Percentiles rank a stretch among this genome's conserved stretches.
Conservation (phyloP, 92 coral and sea anemone genomes). For the Epizoanthus scotinus region DNA sequence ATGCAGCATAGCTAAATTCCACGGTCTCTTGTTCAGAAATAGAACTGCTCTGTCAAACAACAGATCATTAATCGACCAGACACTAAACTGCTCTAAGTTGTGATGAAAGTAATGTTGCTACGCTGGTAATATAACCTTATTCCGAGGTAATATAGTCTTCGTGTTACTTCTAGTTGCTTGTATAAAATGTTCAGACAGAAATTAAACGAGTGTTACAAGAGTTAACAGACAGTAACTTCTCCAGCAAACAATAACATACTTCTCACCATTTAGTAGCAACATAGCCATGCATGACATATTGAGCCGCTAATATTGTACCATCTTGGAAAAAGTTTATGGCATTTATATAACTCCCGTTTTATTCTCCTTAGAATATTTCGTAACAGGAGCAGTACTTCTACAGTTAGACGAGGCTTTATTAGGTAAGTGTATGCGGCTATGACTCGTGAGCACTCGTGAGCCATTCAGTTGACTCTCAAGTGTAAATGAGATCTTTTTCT, state of each 20-base stretch:
- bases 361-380: constrained; percentile 34
- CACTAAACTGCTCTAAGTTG: not conserved
- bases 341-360: not conserved
- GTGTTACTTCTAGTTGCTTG: not conserved
- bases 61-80: not conserved
- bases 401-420: constrained; percentile 52
- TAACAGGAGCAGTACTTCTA: constrained; percentile 55
- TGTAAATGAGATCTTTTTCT: not conserved
- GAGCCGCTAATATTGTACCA: too few relatives aligned
- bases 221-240: constrained; percentile 11
- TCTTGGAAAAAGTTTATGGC: too few relatives aligned
- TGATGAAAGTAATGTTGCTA: not conserved
- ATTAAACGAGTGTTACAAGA: not conserved
- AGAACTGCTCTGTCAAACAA: not conserved
- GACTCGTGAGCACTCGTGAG: not conserved
- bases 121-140: not conserved
- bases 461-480: not conserved
- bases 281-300: too few relatives aligned
- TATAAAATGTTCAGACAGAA: not conserved
- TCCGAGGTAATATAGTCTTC: not conserved
- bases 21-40: not conserved
- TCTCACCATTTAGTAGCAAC: not conserved
- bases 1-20: not conserved
- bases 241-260: constrained; percentile 28
- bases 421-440: constrained; percentile 33